phyloP scores from a whole-genome alignment of 2,797 vertebrate genomes.

The Momotus momota region DNA sequence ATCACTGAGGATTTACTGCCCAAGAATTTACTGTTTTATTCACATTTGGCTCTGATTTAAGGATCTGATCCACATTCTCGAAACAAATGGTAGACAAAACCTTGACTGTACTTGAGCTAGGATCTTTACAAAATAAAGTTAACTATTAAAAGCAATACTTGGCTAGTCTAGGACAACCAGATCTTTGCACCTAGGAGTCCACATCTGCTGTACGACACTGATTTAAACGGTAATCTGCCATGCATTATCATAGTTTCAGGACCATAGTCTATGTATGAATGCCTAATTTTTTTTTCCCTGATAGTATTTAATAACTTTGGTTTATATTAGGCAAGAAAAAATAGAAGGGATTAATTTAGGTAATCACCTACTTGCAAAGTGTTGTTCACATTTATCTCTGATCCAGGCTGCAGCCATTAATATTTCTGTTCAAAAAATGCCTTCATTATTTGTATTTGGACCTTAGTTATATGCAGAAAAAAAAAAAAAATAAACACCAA shows the following conservation, averaged over 20 bases:
- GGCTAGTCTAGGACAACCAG: not conserved
- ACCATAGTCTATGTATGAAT: not conserved
- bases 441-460: not conserved
- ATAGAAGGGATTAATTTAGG: not conserved
- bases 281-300: not conserved
- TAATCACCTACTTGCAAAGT: not conserved
- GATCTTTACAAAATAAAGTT: not conserved
- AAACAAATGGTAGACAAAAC: constrained; percentile 32
- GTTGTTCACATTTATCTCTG: not conserved
- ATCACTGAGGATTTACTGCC: constrained; percentile 45
- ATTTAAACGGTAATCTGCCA: not conserved
- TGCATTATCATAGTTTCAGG: not conserved
- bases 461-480: not conserved
- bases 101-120: not conserved
- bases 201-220: not conserved
- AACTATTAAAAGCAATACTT: not conserved
- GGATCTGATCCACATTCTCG: not conserved
- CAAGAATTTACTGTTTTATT: constrained; percentile 44
- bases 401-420: not conserved
- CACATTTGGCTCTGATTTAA: constrained; percentile 47
- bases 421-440: not conserved
- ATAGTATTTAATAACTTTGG: not conserved
- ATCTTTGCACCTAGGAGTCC: not conserved
- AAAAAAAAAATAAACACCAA: not conserved
- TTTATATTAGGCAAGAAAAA: not conserved